Evolutionary conservation across 37 sponge, comb jelly and placozoan species (phyloP).

Genomic region (Mnemiopsis leidyi): DNA sequence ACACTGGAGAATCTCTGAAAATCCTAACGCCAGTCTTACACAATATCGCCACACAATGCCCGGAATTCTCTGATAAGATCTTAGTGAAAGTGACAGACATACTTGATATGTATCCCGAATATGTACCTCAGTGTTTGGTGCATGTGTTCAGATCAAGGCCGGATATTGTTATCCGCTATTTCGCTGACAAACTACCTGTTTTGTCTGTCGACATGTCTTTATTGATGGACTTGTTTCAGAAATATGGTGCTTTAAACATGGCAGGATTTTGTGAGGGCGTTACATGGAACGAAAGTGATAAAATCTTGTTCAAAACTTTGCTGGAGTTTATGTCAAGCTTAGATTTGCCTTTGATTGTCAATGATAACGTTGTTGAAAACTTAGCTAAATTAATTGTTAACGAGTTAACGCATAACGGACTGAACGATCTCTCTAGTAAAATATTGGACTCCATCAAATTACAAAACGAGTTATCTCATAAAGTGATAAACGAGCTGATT

Average conservation of each 20-base stretch:
- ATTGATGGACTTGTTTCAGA: not conserved
- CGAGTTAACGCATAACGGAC: not conserved
- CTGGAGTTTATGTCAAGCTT: not conserved
- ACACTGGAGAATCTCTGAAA: not conserved
- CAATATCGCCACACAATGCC: not conserved
- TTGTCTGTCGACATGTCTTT: not conserved
- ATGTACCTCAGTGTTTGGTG: not conserved
- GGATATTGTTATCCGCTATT: not conserved
- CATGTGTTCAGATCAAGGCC: not conserved
- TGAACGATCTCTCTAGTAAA: not conserved
- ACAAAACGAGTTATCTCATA: not conserved
- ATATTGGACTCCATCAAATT: not conserved
- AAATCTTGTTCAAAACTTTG: not conserved
- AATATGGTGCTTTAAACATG: not conserved
- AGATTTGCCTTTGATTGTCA: not conserved
- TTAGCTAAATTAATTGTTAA: not conserved
- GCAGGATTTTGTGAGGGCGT: not conserved
- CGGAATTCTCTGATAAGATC: not conserved
- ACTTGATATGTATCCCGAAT: not conserved
- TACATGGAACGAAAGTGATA: not conserved
- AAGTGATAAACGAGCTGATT: not conserved
- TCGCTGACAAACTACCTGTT: not conserved
- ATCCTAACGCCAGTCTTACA: not conserved
- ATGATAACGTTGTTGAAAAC: not conserved
- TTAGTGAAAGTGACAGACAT: not conserved